Percentiles rank a stretch among this genome's conserved stretches.
These are phyloP conservation scores for Ischnus inquisitorius DNA, from an alignment of 2,888 invertebrate species.

Conservation along the genomic window DNA sequence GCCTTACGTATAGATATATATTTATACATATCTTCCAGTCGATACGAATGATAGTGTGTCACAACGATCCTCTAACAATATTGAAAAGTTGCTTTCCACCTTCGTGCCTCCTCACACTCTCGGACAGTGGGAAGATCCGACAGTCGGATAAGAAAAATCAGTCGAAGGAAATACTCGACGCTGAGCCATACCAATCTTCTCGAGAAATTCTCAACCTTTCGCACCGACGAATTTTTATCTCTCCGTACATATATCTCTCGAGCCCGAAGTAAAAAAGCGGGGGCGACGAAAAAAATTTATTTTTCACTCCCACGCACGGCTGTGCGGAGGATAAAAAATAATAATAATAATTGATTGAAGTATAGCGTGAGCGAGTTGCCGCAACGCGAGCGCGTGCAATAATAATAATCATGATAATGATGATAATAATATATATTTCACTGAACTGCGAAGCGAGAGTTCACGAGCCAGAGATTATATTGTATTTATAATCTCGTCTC, in stretches of 20 bases:
- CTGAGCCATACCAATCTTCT: neutral
- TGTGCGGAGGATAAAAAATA: constrained; percentile 12
- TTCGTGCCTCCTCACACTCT: constrained; percentile 1
- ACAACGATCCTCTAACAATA: constrained; percentile 20
- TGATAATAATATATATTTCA: constrained; percentile 25
- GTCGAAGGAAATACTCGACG: neutral
- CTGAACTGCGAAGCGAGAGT: neutral
- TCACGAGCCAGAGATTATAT: constrained; percentile 32
- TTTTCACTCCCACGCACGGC: neutral
- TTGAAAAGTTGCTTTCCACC: constrained; percentile 36
- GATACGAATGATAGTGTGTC: neutral
- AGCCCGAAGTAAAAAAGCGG: neutral
- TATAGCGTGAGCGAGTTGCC: constrained; percentile 52
- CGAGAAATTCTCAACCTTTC: neutral
- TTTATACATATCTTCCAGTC: neutral
- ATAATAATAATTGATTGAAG: constrained; percentile 59
- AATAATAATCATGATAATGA: constrained; percentile 2
- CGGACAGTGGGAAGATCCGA: constrained; percentile 2
- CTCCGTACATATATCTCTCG: neutral
- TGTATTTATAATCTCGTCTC: constrained; percentile 20
- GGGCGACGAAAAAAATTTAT: neutral
- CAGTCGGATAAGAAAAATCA: neutral
- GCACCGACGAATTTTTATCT: too few relatives aligned
- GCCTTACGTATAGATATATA: neutral
- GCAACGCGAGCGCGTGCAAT: neutral